Evolutionary conservation across 2,888 invertebrate species (phyloP).

Genomic region (Copidosoma aretas): DNA sequence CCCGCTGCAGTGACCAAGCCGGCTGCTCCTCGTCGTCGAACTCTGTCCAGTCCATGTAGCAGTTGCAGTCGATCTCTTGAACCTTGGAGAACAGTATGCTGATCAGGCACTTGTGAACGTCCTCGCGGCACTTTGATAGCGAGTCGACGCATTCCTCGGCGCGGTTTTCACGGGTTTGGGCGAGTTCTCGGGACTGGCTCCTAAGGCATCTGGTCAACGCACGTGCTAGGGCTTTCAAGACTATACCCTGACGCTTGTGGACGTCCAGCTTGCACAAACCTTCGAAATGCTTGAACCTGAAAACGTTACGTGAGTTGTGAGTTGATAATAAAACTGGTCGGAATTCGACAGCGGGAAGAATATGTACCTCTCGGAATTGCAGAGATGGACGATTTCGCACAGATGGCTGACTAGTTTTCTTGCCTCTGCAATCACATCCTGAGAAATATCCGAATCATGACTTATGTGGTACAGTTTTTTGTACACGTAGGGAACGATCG

Average conservation of each 20-base stretch:
- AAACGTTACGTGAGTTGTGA: constrained; percentile 1
- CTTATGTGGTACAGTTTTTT: constrained; percentile 46
- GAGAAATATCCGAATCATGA: not conserved
- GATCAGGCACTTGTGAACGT: constrained; percentile 35
- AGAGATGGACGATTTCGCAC: constrained; percentile 49
- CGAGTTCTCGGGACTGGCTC: constrained; percentile 1
- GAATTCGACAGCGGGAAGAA: no score
- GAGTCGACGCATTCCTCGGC: no score
- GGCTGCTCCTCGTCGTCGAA: constrained; percentile 49
- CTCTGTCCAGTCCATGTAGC: constrained; percentile 55
- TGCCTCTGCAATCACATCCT: no score
- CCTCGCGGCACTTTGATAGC: no score
- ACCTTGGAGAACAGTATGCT: not conserved
- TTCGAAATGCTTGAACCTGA: constrained; percentile 39
- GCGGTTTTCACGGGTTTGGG: no score
- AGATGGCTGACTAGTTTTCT: constrained; percentile 44
- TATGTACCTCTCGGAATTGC: constrained; percentile 44
- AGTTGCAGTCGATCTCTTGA: constrained; percentile 48
- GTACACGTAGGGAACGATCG: constrained; percentile 44
- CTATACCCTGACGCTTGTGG: constrained; percentile 47
- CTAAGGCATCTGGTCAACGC: constrained; percentile 41
- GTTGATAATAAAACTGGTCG: not conserved
- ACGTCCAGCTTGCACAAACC: constrained; percentile 36
- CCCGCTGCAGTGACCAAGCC: constrained; percentile 51
- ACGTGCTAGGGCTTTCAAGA: constrained; percentile 43